Evolutionary conservation across 2,888 invertebrate species (phyloP), one percentile per base, ranked within the genome.

Genomic region (Eupsilia transversa): DNA sequence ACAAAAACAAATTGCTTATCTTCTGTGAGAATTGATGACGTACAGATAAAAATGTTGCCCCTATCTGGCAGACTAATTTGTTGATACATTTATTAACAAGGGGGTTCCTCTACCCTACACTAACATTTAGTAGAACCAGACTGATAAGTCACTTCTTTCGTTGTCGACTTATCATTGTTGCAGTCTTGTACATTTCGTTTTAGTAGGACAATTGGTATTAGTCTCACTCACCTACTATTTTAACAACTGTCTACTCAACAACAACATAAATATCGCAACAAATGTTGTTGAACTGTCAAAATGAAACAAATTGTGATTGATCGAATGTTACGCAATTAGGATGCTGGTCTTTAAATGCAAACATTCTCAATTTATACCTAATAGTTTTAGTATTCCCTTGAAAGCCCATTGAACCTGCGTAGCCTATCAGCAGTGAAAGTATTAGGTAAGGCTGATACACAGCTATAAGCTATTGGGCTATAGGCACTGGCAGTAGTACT

Each of bases 61-160:
- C 23, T 43, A 20, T 30, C 63, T 30, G 20, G 14, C 43, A 46
- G n/a, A 46, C 56, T 57, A 43, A 17, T 72, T n/a, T 30, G 5
- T 27, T 27, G 35, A 20, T n/a, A 43, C 1, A 9, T 23, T 3
- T 14, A 20, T 38, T 38, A 30, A 38, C 1, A 30, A 1, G 27
- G 49, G 70, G 49, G 30, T 52, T 69, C 23, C 65, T 66, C 65
- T 70, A 30, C n/a, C n/a, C n/a, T n/a, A n/a, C n/a, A n/a, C n/a
- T n/a, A 65, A 66, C 23, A 23, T 23, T 27, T 65, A 49, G 27
- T 64, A 23, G 23, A 64, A 64, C 33, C 33, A 63, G 33, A 35
- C 14, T 46, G 10, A 23, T 63, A 46, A n/a, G 17, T 12, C 7
- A 33, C 17, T 41, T 12, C 12, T 30, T 43, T n/a, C 3, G 17